Percentiles rank a stretch among this genome's conserved stretches.
These are phyloP conservation scores for Drosophila pandora DNA, from an alignment of 1,140 invertebrate species.

Conservation along the genomic window DNA sequence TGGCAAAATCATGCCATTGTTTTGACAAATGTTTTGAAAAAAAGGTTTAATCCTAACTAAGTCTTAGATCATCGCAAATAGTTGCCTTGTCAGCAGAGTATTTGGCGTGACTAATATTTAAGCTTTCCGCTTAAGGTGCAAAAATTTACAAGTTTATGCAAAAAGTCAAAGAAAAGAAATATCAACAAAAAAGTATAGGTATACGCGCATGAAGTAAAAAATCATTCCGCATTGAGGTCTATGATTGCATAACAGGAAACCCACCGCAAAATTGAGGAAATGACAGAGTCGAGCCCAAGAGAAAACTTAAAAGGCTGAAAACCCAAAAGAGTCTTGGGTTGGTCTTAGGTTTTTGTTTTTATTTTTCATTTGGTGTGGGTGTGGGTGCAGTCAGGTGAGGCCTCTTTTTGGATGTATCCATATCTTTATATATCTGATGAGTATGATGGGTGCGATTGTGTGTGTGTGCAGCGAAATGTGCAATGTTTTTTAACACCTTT, in stretches of 20 bases:
- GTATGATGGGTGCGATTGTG: slow-evolving; percentile 7
- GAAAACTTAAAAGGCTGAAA: slow-evolving; percentile 31
- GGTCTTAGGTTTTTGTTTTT: slow-evolving; percentile 19
- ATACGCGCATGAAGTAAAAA: slow-evolving; percentile 11
- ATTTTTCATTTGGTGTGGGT: slow-evolving; percentile 6
- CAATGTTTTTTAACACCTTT: slow-evolving; percentile 69
- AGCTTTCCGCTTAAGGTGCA: slow-evolving; percentile 58
- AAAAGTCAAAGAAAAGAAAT: slow-evolving; percentile 37
- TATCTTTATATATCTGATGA: slow-evolving; percentile 22
- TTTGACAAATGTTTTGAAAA: background rate
- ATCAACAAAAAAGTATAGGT: slow-evolving; percentile 14
- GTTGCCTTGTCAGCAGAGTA: slow-evolving; percentile 4
- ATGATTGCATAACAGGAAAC: slow-evolving; percentile 59
- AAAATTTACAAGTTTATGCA: slow-evolving; percentile 65
- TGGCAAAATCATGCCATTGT: background rate
- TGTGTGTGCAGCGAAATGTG: slow-evolving; percentile 73
- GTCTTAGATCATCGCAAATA: slow-evolving; percentile 57
- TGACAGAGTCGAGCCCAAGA: slow-evolving; percentile 44
- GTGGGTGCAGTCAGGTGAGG: slow-evolving; percentile 63
- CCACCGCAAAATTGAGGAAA: slow-evolving; percentile 53
- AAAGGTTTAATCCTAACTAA: background rate
- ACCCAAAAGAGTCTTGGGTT: slow-evolving; percentile 12
- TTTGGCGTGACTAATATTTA: slow-evolving; percentile 38
- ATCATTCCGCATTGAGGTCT: slow-evolving; percentile 33
- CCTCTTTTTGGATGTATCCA: slow-evolving; percentile 24